These are phyloP conservation scores for Dolichoris vasculosae DNA, from an alignment of 1,140 invertebrate species.

Conservation along the genomic window DNA sequence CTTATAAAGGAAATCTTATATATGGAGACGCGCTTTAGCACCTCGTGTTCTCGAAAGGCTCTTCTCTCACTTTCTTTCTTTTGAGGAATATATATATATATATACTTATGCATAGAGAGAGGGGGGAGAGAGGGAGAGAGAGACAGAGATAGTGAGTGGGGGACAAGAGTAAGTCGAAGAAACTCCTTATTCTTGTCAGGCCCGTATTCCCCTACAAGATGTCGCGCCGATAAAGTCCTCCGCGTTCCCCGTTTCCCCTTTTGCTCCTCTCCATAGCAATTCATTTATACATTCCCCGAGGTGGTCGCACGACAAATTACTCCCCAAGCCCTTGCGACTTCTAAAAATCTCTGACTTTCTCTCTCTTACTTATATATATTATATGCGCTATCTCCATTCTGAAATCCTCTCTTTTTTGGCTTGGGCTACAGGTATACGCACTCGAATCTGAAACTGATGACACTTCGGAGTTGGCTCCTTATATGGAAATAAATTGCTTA, in stretches of 20 bases:
- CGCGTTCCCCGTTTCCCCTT: slow-evolving; percentile 33
- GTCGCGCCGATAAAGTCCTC: slow-evolving; percentile 73
- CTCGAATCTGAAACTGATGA: slow-evolving; percentile 40
- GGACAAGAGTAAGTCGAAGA: slow-evolving; percentile 15
- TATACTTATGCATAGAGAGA: no score
- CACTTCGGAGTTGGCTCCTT: slow-evolving; percentile 42
- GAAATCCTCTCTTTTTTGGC: slow-evolving; percentile 60
- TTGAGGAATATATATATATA: no score
- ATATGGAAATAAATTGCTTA: slow-evolving; percentile 49
- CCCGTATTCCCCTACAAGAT: slow-evolving; percentile 66
- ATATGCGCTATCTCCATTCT: slow-evolving; percentile 66
- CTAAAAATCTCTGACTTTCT: slow-evolving; percentile 59
- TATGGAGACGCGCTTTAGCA: neutral
- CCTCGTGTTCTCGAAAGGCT: slow-evolving; percentile 46
- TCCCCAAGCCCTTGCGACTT: slow-evolving; percentile 66
- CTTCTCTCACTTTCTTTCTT: neutral
- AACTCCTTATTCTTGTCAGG: slow-evolving; percentile 14
- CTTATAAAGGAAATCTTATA: slow-evolving; percentile 35
- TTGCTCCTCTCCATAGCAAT: slow-evolving; percentile 65
- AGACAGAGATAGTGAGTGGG: slow-evolving; percentile 47
- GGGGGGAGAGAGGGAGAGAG: neutral
- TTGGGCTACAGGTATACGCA: slow-evolving; percentile 48
- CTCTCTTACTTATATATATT: neutral
- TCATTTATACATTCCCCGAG: slow-evolving; percentile 75
- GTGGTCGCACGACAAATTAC: slow-evolving; percentile 76